These are phyloP conservation scores for Serripes groenlandicus DNA, from an alignment of 2,888 invertebrate species.

Conservation along the genomic window DNA sequence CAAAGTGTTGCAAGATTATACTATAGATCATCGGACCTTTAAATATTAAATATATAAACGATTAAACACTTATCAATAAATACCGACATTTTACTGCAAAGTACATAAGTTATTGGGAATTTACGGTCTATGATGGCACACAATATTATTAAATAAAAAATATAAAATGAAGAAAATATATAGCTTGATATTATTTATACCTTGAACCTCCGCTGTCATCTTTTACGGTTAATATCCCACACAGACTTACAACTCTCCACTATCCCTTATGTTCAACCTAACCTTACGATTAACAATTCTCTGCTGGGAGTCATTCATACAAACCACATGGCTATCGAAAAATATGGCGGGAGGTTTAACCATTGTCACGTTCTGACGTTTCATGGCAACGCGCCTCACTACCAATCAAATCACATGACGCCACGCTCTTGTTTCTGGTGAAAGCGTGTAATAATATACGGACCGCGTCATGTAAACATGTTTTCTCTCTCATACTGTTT, in stretches of 20 bases:
- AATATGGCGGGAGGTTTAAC: slow-evolving; percentile 26
- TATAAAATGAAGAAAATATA: no score
- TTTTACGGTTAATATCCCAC: background rate
- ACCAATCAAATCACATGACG: slow-evolving; percentile 59
- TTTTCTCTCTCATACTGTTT: no score
- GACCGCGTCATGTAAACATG: background rate
- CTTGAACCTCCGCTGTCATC: slow-evolving; percentile 3
- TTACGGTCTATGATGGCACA: no score
- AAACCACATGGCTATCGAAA: slow-evolving; percentile 17
- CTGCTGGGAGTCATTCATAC: background rate
- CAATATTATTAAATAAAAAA: no score
- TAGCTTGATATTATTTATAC: no score
- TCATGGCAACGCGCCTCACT: slow-evolving; percentile 59
- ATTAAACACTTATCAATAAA: slow-evolving; percentile 8
- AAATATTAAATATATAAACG: slow-evolving; percentile 20
- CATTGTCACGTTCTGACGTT: slow-evolving; percentile 48
- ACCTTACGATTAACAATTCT: background rate
- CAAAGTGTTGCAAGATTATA: slow-evolving; percentile 17
- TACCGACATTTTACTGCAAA: background rate
- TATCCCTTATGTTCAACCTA: background rate
- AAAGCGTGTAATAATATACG: slow-evolving; percentile 41
- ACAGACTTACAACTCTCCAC: background rate
- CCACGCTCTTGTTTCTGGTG: slow-evolving; percentile 48
- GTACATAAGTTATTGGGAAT: no score
- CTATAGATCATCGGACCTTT: slow-evolving; percentile 12